Percentiles rank a stretch among this genome's conserved stretches.
These are phyloP conservation scores for Clepsis dumicolana DNA, from an alignment of 2,888 invertebrate genomes.

Conservation along the genomic window DNA sequence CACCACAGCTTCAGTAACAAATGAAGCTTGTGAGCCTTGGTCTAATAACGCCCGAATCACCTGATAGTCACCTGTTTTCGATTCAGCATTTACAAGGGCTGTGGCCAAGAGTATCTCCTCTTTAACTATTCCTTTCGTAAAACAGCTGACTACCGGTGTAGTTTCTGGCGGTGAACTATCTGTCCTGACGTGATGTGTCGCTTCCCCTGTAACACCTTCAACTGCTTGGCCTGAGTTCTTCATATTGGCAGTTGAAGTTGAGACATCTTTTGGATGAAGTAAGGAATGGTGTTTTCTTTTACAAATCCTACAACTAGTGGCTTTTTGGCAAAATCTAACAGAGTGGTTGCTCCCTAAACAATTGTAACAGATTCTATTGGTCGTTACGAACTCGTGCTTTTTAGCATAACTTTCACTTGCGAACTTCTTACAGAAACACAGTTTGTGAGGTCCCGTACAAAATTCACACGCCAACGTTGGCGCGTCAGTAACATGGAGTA, in stretches of 20 bases:
- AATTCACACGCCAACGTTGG: background rate
- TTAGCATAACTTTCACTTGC: background rate
- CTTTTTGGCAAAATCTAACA: constrained; percentile 7
- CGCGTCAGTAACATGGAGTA: background rate
- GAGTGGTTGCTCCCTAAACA: constrained; percentile 16
- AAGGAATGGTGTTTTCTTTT: constrained; percentile 21
- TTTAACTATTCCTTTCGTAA: background rate
- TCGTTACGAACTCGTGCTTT: constrained; percentile 18
- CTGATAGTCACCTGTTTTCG: constrained; percentile 14
- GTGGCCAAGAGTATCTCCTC: constrained; percentile 9
- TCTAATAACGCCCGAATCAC: constrained; percentile 48
- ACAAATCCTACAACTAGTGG: constrained; percentile 13
- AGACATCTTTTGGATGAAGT: constrained; percentile 7
- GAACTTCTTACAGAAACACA: constrained; percentile 14
- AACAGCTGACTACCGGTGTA: background rate
- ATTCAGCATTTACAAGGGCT: background rate
- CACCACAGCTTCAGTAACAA: constrained; percentile 50
- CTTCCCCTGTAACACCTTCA: background rate
- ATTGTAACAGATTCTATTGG: constrained; percentile 12
- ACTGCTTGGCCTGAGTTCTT: background rate
- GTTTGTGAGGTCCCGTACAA: background rate
- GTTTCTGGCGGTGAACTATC: no score
- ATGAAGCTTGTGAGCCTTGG: constrained; percentile 52
- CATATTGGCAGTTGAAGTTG: background rate
- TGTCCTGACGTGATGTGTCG: no score